Percentiles rank a stretch among this genome's conserved stretches.
Evolutionary conservation across 1,140 invertebrate genomes (phyloP).

Genomic region (Drosophila mayri): DNA sequence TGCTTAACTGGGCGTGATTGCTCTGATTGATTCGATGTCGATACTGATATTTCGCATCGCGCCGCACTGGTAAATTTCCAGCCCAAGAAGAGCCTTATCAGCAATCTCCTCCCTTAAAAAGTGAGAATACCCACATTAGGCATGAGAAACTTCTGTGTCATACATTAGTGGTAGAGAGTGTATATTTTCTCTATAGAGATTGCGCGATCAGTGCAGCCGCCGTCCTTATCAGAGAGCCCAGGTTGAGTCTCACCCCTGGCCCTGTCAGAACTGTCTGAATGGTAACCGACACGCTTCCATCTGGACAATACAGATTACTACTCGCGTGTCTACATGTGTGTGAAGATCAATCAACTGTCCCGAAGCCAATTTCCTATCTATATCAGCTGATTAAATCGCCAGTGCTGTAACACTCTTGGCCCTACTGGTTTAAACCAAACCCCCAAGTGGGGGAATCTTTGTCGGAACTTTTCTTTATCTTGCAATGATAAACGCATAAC

Average conservation of each 20-base stretch:
- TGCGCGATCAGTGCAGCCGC: constrained; percentile 52
- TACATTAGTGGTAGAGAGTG: constrained; percentile 5
- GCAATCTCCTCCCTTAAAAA: constrained; percentile 21
- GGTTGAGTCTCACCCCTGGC: constrained; percentile 56
- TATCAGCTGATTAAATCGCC: constrained; percentile 22
- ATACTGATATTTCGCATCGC: constrained; percentile 14
- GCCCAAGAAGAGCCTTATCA: constrained; percentile 63
- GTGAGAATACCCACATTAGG: constrained; percentile 48
- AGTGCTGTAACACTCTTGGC: constrained; percentile 6
- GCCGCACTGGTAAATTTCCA: constrained; percentile 68
- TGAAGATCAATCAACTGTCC: constrained; percentile 62
- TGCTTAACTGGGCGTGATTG: constrained; percentile 72
- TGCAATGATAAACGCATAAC: constrained; percentile 12
- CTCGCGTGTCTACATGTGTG: constrained; percentile 58
- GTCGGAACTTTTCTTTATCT: constrained; percentile 15
- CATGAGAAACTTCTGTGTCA: constrained; percentile 43
- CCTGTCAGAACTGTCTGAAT: constrained; percentile 50
- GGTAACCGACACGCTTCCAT: constrained; percentile 39
- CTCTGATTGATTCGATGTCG: constrained; percentile 70
- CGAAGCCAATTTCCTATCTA: constrained; percentile 9
- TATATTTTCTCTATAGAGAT: constrained; percentile 35
- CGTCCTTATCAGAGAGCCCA: constrained; percentile 56
- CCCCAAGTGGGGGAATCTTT: constrained; percentile 5
- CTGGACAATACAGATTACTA: constrained; percentile 49
- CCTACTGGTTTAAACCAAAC: not conserved